Evolutionary conservation across 2,888 invertebrate genomes (phyloP).

Genomic region (Exocentrus adspersus): DNA sequence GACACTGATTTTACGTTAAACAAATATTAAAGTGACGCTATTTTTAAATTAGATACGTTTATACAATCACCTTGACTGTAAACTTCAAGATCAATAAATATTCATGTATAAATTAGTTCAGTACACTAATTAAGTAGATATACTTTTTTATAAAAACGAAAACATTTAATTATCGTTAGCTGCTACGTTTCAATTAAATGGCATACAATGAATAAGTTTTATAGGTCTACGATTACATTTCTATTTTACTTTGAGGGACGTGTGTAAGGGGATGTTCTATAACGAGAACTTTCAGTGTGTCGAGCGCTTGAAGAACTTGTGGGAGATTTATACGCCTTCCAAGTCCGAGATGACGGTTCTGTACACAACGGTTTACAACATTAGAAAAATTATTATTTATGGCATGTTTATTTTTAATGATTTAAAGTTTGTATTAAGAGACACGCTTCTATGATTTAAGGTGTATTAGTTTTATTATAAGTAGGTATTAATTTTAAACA

Average conservation of each 20-base stretch:
- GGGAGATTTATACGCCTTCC: constrained; percentile 68
- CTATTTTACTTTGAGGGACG: constrained; percentile 67
- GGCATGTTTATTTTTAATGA: constrained; percentile 6
- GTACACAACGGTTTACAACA: constrained; percentile 38
- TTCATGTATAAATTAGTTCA: constrained; percentile 16
- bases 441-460: constrained; percentile 20
- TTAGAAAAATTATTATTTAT: constrained; percentile 26
- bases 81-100: background rate
- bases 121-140: constrained; percentile 6
- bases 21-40: constrained; percentile 13
- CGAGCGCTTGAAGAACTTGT: constrained; percentile 65
- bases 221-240: constrained; percentile 8
- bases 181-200: background rate
- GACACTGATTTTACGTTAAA: constrained; percentile 15
- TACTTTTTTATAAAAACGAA: background rate
- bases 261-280: constrained; percentile 69
- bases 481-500: constrained; percentile 12
- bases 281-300: constrained; percentile 65
- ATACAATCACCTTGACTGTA: constrained; percentile 8
- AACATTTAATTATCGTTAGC: background rate
- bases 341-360: constrained; percentile 66
- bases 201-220: constrained; percentile 6
- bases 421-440: constrained; percentile 13
- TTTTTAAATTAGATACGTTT: constrained; percentile 4
- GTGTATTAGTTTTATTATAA: constrained; percentile 1